Conservation (phyloP, 2,888 invertebrate species). For the Lucinisca nassula region DNA sequence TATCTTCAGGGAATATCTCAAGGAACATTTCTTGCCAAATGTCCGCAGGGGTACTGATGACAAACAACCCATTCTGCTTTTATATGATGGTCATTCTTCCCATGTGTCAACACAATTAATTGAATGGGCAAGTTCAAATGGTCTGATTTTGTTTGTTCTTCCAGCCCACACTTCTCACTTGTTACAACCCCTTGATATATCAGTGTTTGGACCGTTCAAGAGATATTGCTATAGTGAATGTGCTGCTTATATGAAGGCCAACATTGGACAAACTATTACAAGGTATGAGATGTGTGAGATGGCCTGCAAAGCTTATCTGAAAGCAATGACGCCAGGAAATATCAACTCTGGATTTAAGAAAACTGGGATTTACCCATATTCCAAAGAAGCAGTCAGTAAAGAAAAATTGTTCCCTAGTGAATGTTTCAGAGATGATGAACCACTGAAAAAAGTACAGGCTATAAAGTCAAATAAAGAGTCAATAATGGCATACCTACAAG, state of each 20-base stretch:
- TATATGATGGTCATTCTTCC: slow-evolving; percentile 31
- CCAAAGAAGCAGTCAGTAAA: neutral
- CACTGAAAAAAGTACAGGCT: neutral
- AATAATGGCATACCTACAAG: neutral
- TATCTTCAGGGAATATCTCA: neutral
- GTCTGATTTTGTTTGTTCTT: slow-evolving; percentile 30
- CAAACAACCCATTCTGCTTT: slow-evolving; percentile 1
- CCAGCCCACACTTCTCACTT: slow-evolving; percentile 44
- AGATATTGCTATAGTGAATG: slow-evolving; percentile 35
- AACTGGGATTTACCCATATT: slow-evolving; percentile 49
- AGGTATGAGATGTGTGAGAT: slow-evolving; percentile 10
- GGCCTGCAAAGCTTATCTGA: neutral
- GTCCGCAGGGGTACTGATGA: neutral
- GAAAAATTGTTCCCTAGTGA: neutral
- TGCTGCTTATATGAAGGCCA: slow-evolving; percentile 13
- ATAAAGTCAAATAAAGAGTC: neutral
- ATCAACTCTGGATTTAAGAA: neutral
- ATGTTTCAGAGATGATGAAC: neutral
- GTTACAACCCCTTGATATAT: slow-evolving; percentile 39
- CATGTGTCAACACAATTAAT: neutral
- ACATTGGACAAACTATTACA: slow-evolving; percentile 27
- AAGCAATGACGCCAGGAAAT: neutral
- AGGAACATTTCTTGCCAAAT: neutral
- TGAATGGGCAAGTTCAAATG: slow-evolving; percentile 28
- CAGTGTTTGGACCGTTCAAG: slow-evolving; percentile 42